Evolutionary conservation across 2,113 vertebrate species (phyloP), one percentile per base, ranked within the genome.

Genomic region (Phylloscopus trochilus): DNA sequence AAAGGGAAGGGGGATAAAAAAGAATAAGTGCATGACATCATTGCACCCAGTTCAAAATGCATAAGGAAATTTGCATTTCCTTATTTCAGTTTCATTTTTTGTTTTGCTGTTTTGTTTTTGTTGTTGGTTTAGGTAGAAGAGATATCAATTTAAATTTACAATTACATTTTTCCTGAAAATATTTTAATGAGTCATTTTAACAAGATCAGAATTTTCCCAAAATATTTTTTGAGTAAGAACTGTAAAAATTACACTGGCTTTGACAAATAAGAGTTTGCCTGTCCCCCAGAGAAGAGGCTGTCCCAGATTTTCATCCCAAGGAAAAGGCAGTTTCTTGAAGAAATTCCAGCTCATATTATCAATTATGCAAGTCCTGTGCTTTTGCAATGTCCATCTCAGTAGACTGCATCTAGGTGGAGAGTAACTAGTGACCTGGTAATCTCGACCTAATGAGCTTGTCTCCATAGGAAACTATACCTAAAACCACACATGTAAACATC

Each of bases 1-100:
- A 53, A 72, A 63, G 4, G 2, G 22, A 37, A n/a, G 13, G 5
- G 4, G 7, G 6, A 4, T 7, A 1, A 4, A 37, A 37, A 13
- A 20, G 20, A 68, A 47, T 41, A 41, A 23, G 10, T 11, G 8
- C 12, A 69, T 39, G 64, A 63, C 10, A 15, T 31, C 6, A 26
- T 15, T 1, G 2, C 3, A 9, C 3, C 3, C 33, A 30, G 6
- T 15, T 77, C 15, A 80, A 89, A 73, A n/a, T 53, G 37, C 37
- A 39, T 39, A 39, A 39, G 37, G 37, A 39, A 39, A 80, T 10
- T 64, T 73, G 1, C 20, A 53, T 85, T 72, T 83, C 26, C 31
- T 82, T 41, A 41, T 69, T 76, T 79, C 22, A 66, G 10, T n/a
- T 73, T 69, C 8, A 3, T 44, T 51, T 63, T 73, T 73, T 58